Conservation (phyloP, 1,140 invertebrate genomes). For the Psilanteris sp. region DNA sequence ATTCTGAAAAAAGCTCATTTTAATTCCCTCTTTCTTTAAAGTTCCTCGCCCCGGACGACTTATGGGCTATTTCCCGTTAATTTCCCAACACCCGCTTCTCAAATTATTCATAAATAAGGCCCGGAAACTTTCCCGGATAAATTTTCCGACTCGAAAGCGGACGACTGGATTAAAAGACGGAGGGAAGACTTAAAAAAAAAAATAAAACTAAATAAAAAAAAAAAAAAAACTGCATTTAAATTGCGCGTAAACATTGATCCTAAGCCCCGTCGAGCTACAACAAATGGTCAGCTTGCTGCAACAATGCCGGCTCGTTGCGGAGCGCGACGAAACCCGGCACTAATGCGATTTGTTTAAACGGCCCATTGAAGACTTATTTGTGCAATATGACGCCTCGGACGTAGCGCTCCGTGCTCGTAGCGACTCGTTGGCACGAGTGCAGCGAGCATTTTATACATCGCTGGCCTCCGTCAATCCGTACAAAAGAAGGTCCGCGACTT, state of each 20-base stretch:
- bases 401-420: conserved; percentile 4
- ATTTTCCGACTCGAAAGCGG: too few species aligned
- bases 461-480: conserved; percentile 54
- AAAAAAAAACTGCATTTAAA: conserved; percentile 9
- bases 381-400: conserved; percentile 36
- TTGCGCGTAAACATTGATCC: conserved; percentile 12
- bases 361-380: conserved; percentile 31
- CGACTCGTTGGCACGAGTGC: conserved; percentile 26
- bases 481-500: conserved; percentile 56
- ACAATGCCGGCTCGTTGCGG: conserved; percentile 2
- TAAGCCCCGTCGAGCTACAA: conserved; percentile 10
- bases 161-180: too few species aligned
- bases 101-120: not conserved
- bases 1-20: not conserved
- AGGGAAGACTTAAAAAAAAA: too few species aligned
- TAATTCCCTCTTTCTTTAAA: not conserved
- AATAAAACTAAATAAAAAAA: too few species aligned
- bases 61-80: not conserved
- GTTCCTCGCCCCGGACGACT: not conserved
- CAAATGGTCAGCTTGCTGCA: not conserved
- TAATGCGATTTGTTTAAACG: conserved; percentile 30
- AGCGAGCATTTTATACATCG: conserved; percentile 54
- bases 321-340: conserved; percentile 8
- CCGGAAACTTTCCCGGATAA: not conserved
- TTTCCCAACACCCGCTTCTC: not conserved